These are phyloP conservation scores for Acromyrmex charruanus DNA, from an alignment of 1,140 invertebrate genomes.

Conservation along the genomic window DNA sequence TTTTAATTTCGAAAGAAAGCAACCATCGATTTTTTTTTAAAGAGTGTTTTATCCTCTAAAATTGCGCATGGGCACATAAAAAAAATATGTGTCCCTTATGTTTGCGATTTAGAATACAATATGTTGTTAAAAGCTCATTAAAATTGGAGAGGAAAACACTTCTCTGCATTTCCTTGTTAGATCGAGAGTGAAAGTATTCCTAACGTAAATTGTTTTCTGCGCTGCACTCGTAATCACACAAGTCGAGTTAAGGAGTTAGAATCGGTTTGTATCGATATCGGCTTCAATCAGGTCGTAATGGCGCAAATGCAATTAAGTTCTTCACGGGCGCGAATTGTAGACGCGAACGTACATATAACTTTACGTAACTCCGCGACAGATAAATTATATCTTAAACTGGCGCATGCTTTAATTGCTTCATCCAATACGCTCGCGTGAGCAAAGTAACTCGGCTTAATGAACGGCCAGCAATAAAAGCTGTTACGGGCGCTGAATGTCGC, in stretches of 20 bases:
- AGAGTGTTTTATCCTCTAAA: no score
- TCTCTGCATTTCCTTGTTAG: no score
- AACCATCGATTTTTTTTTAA: no score
- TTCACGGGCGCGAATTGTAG: slow-evolving; percentile 9
- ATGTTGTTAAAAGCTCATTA: no score
- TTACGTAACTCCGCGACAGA: slow-evolving; percentile 55
- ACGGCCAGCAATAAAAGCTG: slow-evolving; percentile 59
- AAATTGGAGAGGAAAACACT: no score
- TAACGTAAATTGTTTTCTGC: background rate
- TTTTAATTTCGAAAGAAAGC: no score
- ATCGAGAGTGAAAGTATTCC: background rate
- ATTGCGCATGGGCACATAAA: no score
- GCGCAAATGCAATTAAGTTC: slow-evolving; percentile 67
- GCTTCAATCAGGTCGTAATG: slow-evolving; percentile 21
- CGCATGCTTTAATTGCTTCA: slow-evolving; percentile 64
- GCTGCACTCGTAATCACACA: background rate
- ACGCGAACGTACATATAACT: background rate
- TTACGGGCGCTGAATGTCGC: slow-evolving; percentile 29
- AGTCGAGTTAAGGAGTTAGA: slow-evolving; percentile 43
- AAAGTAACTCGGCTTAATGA: slow-evolving; percentile 65
- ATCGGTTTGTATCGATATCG: slow-evolving; percentile 57
- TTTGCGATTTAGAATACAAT: no score
- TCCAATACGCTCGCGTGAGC: slow-evolving; percentile 29
- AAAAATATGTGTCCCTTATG: no score
- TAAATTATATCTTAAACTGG: slow-evolving; percentile 66